Base-by-base conservation (phyloP, 2,113 vertebrate genomes). In the Mungos mungo region DNA sequence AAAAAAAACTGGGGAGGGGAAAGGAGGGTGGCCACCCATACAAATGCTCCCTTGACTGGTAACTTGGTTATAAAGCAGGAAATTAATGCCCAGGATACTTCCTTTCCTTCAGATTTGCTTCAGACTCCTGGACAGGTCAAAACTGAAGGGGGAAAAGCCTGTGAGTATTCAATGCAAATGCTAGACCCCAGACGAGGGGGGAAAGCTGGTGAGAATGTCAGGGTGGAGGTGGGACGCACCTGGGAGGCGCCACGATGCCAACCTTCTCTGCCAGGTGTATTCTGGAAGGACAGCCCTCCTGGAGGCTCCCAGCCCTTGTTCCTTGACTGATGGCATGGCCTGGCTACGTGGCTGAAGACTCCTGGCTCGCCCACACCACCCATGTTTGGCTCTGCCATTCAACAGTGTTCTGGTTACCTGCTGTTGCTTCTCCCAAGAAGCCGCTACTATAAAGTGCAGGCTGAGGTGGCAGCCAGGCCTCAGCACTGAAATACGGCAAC, bases 101-200 rank as follows among this genome's bases (percentile, higher is more conserved):
- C 79, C 47, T n/a, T 45, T 80, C 72, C 33, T 74, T 63, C 76
- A 88, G 76, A 80, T 68, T 90, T 95, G 38, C 86, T 97, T 89
- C 84, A 74, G n/a, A 92, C 57, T 72, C 69, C 74, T 15, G 27
- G 5, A 27, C 13, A 25, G 3, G 47, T 84, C 66, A 47, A 41
- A 93, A 57, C 6, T 0, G n/a, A 80, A 83, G 76, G 38, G 90
- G 81, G 23, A 52, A 71, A 69, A 52, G 18, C 0, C 12, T 3
- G 14, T 2, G 3, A 35, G 0, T 12, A 25, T 16, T 72, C 63
- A 21, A 10, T 21, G 69, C 38, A 14, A 63, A 83, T 96, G 31
- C 1, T 10, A 57, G 3, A 25, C 0, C 16, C 2, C 23, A 15
- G 27, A 85, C 91, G 86, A 33, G 3, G 83, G 0, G 21, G 5